Percentiles rank a stretch among this genome's conserved stretches.
phyloP scores from a whole-genome alignment of 2,113 vertebrate genomes.

The Odocoileus virginianus region DNA sequence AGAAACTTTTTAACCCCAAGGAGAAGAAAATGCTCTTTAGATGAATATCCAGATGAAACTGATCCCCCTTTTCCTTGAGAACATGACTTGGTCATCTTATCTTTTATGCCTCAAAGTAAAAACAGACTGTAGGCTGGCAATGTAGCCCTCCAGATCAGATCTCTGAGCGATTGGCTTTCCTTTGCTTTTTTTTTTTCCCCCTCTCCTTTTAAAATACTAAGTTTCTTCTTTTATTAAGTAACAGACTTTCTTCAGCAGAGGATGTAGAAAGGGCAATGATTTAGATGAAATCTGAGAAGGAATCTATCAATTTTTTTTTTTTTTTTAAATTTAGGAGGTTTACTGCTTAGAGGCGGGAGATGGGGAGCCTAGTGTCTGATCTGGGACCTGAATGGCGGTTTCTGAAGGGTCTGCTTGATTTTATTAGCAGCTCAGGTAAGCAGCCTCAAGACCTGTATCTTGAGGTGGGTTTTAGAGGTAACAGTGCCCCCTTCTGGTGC shows the following conservation, averaged over 20 bases:
- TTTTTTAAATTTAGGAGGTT: background rate
- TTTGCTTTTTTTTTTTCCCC: accelerated
- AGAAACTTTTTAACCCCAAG: background rate
- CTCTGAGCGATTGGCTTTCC: background rate
- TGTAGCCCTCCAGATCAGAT: background rate
- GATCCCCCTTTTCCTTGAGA: background rate
- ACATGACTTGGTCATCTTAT: background rate
- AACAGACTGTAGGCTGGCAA: background rate
- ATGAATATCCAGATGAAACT: background rate
- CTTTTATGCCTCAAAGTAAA: background rate
- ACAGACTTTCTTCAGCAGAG: background rate
- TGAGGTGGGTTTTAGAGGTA: background rate
- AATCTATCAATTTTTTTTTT: background rate
- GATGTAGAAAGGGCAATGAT: background rate
- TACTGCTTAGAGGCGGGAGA: background rate
- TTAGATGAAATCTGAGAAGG: background rate
- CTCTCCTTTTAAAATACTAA: background rate
- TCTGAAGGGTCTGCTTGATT: background rate
- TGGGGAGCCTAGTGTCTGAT: background rate
- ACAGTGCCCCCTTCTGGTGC: conserved; percentile 29
- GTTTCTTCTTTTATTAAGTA: background rate
- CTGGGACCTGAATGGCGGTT: background rate
- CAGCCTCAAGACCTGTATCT: background rate
- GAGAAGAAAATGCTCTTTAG: background rate
- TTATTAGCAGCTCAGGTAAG: background rate